Conservation (phyloP, 2,797 vertebrate genomes). For the Anguilla obscura region DNA sequence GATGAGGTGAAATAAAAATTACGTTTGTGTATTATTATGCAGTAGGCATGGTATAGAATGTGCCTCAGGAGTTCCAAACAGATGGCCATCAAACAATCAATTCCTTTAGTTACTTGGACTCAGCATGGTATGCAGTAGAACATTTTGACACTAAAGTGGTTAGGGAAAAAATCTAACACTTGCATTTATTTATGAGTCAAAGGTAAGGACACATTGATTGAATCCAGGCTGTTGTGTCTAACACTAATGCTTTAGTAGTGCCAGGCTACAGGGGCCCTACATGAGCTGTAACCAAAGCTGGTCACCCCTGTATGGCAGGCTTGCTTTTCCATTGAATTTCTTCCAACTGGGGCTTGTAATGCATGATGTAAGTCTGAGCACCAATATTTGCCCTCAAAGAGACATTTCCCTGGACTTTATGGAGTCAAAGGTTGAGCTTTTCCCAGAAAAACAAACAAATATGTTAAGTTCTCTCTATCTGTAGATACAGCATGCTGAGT, state of each 20-base stretch:
- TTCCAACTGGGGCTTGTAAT: neutral
- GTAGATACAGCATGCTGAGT: neutral
- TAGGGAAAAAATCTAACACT: neutral
- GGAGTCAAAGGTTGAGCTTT: neutral
- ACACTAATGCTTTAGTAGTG: neutral
- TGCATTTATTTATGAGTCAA: neutral
- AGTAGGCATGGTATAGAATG: neutral
- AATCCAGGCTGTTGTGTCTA: neutral
- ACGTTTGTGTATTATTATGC: neutral
- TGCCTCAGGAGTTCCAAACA: neutral
- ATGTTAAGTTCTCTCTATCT: neutral
- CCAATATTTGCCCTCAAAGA: neutral
- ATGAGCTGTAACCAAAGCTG: neutral
- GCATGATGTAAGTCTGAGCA: neutral
- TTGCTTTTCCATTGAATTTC: neutral
- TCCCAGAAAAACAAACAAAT: neutral
- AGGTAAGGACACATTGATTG: constrained; percentile 8
- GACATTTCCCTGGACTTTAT: neutral
- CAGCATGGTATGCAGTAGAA: neutral
- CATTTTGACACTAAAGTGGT: neutral
- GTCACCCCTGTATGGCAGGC: neutral
- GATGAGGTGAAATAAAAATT: neutral
- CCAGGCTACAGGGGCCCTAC: neutral
- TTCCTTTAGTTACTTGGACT: neutral
- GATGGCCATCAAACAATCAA: neutral